These are phyloP conservation scores for Gymnoscelis rufifasciata DNA, from an alignment of 2,888 invertebrate species.

Conservation along the genomic window DNA sequence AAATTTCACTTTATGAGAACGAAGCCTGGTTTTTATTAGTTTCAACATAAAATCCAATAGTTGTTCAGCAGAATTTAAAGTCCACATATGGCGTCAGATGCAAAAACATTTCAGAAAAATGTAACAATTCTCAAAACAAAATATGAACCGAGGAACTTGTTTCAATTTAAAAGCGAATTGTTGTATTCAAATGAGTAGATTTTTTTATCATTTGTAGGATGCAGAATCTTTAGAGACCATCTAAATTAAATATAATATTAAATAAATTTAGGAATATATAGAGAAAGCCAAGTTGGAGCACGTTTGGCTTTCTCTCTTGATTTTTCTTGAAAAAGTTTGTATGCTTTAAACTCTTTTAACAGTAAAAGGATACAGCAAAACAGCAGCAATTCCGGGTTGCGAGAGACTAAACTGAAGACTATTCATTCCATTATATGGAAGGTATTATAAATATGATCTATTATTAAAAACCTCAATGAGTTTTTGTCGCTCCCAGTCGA, in stretches of 20 bases:
- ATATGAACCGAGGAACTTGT: not conserved
- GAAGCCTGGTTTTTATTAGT: conserved; percentile 31
- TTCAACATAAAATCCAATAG: conserved; percentile 36
- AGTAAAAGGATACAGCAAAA: no score
- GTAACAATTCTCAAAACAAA: conserved; percentile 3
- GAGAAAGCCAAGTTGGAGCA: no score
- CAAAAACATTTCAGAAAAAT: conserved; percentile 30
- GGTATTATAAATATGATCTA: conserved; percentile 29
- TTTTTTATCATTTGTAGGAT: no score
- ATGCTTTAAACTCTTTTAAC: no score
- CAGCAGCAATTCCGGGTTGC: conserved; percentile 11
- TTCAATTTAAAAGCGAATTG: not conserved
- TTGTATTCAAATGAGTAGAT: not conserved
- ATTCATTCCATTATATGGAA: conserved; percentile 22
- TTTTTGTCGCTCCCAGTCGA: conserved; percentile 21
- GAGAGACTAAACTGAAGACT: conserved; percentile 9
- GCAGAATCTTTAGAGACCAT: no score
- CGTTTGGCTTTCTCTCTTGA: no score
- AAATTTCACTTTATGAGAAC: conserved; percentile 22
- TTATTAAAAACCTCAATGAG: conserved; percentile 21
- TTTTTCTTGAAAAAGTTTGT: no score
- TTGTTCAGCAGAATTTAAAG: conserved; percentile 31
- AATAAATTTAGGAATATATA: no score
- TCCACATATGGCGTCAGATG: conserved; percentile 35
- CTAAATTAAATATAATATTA: no score